Evolutionary conservation across 64 coral and sea anemone genomes (phyloP), one percentile per base, ranked within the genome.

Genomic region (Dendronephthya gigantea): DNA sequence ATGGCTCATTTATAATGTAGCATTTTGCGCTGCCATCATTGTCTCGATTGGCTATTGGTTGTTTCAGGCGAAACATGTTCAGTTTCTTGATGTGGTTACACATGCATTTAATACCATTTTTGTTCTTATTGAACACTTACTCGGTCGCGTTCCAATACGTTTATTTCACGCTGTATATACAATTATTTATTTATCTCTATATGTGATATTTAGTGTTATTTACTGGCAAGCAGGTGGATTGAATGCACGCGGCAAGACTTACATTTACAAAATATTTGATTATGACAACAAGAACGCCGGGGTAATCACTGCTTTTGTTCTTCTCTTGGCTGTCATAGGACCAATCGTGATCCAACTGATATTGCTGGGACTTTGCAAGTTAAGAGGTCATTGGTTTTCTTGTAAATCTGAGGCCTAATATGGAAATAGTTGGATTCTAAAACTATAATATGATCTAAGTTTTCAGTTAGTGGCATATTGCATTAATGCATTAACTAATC

Each of bases 111-210:
- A 98, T 47, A 84, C 87, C 29, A 87, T 89, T 3, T 83, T 98
- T 27, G 88, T 98, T 62, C n/a, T 93, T 16, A 29, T 93, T 81
- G 95, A 98, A 49, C 51, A 89, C 0, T 23, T 82, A 1, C 17
- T 91, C 0, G 86, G 87, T 7, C 70, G 74, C 1, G 50, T 93
- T 1, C 95, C 95, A 68, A 68, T 93, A 39, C 87, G 85, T 7
- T 40, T 98, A 25, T 39, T 93, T 11, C 95, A 98, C 40, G 58
- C 88, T 87, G 0, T 98, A 32, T 98, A 98, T 25, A 82, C 95
- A 19, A n/a, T 93, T 25, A 39, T 93, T 4, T 98, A 86, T 47
- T 47, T 90, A 10, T 31, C 81, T 7, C 56, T 88, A 6, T 98
- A 98, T 81, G 84, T 89, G 19, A 15, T 86, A 33, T 98, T 98